These are phyloP conservation scores for Elephas maximus DNA, from an alignment of 2,113 vertebrate genomes.

Conservation along the genomic window DNA sequence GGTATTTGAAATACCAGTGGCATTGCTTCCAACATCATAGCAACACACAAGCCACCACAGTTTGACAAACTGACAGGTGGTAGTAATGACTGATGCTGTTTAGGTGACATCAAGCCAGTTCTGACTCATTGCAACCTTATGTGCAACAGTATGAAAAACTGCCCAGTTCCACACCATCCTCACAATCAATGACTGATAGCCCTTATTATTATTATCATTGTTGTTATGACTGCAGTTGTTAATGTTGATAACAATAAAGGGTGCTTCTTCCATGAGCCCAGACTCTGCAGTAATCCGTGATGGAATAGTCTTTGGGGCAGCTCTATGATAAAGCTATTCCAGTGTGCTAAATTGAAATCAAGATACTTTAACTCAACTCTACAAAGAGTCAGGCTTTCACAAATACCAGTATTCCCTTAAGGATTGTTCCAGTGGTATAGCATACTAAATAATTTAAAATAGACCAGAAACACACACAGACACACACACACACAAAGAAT, in stretches of 20 bases:
- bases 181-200: not conserved
- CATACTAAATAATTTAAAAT: slow-evolving; percentile 43
- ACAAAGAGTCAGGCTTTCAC: not conserved
- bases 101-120: too few relatives aligned
- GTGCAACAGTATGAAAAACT: too few relatives aligned
- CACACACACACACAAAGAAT: not conserved
- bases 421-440: not conserved
- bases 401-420: not conserved
- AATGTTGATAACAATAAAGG: not conserved
- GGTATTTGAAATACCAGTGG: not conserved
- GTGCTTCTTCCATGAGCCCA: not conserved
- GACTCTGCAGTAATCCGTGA: not conserved
- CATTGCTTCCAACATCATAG: not conserved
- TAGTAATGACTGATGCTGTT: not conserved
- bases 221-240: not conserved
- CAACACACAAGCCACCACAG: too few relatives aligned
- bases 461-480: not conserved
- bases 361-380: not conserved
- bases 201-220: not conserved
- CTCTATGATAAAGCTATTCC: not conserved
- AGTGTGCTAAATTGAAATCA: not conserved
- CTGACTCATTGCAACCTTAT: too few relatives aligned
- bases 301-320: not conserved
- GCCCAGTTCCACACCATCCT: too few relatives aligned
- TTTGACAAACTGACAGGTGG: not conserved